Conservation (phyloP, 2,797 vertebrate species). For the Chelidonichthys spinosus region DNA sequence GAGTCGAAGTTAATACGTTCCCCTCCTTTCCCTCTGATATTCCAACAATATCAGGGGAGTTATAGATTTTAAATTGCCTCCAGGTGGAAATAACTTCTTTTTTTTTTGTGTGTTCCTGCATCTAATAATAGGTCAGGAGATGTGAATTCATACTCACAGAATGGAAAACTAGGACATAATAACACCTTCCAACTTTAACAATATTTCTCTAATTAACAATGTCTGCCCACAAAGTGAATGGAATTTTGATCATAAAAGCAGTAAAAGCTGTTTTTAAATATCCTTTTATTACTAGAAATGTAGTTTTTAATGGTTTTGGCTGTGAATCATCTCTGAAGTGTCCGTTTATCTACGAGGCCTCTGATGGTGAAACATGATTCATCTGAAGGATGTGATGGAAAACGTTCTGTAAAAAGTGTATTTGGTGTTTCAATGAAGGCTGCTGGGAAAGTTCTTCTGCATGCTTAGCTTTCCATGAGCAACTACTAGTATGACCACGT, state of each 20-base stretch:
- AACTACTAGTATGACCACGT: conserved; percentile 18
- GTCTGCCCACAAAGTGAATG: not conserved
- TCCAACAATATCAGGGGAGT: not conserved
- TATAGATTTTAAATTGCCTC: not conserved
- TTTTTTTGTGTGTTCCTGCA: not conserved
- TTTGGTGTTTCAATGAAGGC: conserved; percentile 27
- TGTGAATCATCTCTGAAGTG: not conserved
- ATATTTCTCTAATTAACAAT: no score
- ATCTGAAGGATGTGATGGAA: not conserved
- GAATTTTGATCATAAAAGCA: no score
- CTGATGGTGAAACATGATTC: not conserved
- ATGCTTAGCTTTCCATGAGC: conserved; percentile 52
- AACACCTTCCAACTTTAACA: no score
- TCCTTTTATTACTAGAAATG: not conserved
- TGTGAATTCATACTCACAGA: not conserved
- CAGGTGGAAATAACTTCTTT: not conserved
- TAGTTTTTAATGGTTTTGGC: not conserved
- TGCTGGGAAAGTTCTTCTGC: conserved; percentile 62
- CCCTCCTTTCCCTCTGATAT: not conserved
- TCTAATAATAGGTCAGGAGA: not conserved
- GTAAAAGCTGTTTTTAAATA: no score
- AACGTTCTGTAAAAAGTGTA: not conserved
- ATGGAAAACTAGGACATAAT: not conserved
- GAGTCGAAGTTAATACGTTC: conserved; percentile 4
- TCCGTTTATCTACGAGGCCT: not conserved